Base-by-base conservation (phyloP, 2,113 vertebrate species). In the Gavialis gangeticus region DNA sequence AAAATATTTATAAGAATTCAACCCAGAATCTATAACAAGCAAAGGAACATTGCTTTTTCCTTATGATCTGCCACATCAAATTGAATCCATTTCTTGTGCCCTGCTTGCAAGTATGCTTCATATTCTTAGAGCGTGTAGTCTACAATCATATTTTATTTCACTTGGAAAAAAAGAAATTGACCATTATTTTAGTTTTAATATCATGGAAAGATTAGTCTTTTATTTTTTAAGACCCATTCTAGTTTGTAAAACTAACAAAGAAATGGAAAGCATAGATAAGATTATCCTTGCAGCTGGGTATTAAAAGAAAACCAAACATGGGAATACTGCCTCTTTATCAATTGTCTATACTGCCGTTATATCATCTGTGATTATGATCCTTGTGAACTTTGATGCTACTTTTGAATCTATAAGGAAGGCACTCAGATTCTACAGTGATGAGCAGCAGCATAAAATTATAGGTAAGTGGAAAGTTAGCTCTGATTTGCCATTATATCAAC, bases 391-490 rank as follows among this genome's bases (percentile, higher is more conserved):
- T 16, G 17, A 25, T 79, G 15, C 4, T 56, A 27, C 88, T 67
- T 27, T 71, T 1, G 4, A 60, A 37, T 55, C 67, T 55, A 28
- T 63, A 2, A 12, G 56, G 54, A 73, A 87, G 24, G 19, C 19
- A 10, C 64, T 21, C 37, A 30, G 77, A 71, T 80, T 10, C 66
- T 69, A 56, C n/a, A 69, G 82, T 34, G 15, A 83, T 24, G 60
- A 6, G 56, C 30, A 60, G 21, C 0, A 58, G 5, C 0, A 2
- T 1, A 21, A 14, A 1, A 56, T n/a, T n/a, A 58, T 62, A 28
- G 56, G 22, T 46, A 46, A 46, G 7, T 46, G 46, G 46, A 46
- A 46, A 46, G 46, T 46, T 46, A 46, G 46, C 46, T 25, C 30
- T 62, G 27, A 79, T 14, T 34, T 69, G 87, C 55, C 79, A 79